Evolutionary conservation across 1,140 invertebrate species (phyloP).

Genomic region (Stegodyphus dumicola): DNA sequence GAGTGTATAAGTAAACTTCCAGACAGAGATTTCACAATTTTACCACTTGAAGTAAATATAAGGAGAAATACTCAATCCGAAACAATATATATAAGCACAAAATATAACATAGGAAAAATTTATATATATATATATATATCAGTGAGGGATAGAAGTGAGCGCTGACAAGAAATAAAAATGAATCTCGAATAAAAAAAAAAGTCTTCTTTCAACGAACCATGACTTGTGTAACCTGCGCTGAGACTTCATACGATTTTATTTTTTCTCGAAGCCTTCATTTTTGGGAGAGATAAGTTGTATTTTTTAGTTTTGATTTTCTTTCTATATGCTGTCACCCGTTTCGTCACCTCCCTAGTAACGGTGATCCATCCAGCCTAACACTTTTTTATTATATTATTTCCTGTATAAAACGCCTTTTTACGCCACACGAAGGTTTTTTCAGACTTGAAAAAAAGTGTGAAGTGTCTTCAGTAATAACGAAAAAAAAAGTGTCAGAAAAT

Average conservation of each 20-base stretch:
- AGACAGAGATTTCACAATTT: too few relatives aligned
- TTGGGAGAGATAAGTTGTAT: conserved; percentile 43
- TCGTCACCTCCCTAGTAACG: conserved; percentile 21
- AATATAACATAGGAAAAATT: too few relatives aligned
- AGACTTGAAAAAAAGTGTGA: too few relatives aligned
- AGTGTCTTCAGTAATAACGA: too few relatives aligned
- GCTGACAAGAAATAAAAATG: conserved; percentile 37
- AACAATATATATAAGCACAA: too few relatives aligned
- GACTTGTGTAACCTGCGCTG: conserved; percentile 41
- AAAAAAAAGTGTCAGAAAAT: too few relatives aligned
- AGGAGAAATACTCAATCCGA: too few relatives aligned
- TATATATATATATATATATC: too few relatives aligned
- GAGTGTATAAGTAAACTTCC: too few relatives aligned
- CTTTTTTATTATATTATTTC: conserved; percentile 3
- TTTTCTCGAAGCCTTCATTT: conserved; percentile 30
- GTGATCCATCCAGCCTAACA: conserved; percentile 43
- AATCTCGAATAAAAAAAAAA: conserved; percentile 23
- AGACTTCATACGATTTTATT: conserved; percentile 14
- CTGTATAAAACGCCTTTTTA: too few relatives aligned
- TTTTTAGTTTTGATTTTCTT: conserved; percentile 20
- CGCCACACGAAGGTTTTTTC: too few relatives aligned
- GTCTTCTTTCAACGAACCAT: conserved; percentile 41
- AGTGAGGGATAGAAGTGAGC: conserved; percentile 14
- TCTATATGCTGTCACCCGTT: conserved; percentile 25
- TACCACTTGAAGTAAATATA: too few relatives aligned